These are phyloP conservation scores for Odontomachus brunneus DNA, from an alignment of 1,140 invertebrate species.

Conservation along the genomic window DNA sequence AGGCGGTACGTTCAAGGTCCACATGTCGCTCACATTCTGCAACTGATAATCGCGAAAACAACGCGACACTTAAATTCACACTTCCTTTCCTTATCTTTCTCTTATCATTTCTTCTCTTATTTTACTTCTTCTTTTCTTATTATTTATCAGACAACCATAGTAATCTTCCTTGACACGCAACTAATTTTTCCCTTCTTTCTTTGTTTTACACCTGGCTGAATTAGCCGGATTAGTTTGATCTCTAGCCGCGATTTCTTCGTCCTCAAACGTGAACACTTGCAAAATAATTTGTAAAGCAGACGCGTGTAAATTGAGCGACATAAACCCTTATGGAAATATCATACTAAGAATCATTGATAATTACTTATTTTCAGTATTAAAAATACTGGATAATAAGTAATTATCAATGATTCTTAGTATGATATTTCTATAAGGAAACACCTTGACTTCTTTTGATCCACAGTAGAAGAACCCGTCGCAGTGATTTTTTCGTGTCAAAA, in stretches of 20 bases:
- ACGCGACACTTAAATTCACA: no score
- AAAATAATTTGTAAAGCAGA: constrained; percentile 2
- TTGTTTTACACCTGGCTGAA: constrained; percentile 36
- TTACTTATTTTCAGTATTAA: no score
- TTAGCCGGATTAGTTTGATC: not conserved
- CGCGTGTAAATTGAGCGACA: not conserved
- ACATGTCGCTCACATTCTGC: constrained; percentile 86
- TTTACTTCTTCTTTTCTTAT: no score
- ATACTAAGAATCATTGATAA: no score
- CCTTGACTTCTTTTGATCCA: constrained; percentile 25
- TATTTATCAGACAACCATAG: no score
- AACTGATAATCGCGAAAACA: constrained; percentile 22
- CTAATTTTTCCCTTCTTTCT: not conserved
- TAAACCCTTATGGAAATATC: no score
- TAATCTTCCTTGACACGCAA: not conserved
- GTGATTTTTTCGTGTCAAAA: constrained; percentile 54
- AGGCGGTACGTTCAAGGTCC: constrained; percentile 85
- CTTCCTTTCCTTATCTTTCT: no score
- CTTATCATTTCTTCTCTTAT: no score
- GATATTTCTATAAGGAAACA: not conserved
- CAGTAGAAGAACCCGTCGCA: constrained; percentile 12
- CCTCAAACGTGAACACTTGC: not conserved
- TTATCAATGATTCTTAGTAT: no score
- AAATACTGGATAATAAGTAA: no score
- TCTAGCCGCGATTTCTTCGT: not conserved